phyloP scores from a whole-genome alignment of 2,113 vertebrate genomes.

The Laterallus jamaicensis region DNA sequence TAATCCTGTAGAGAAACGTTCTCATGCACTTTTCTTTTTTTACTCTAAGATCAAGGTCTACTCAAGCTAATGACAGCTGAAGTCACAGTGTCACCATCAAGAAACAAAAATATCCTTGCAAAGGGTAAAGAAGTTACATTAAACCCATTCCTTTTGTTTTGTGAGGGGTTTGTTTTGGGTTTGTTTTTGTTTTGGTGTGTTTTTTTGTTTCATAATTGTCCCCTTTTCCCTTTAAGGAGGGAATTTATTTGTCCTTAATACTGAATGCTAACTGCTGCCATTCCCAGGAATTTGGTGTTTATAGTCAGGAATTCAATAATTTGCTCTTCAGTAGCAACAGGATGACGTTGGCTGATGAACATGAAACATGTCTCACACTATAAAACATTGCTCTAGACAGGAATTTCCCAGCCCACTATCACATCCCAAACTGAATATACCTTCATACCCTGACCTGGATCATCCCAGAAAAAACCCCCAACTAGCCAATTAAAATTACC shows the following conservation, averaged over 20 bases:
- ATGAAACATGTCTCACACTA: background rate
- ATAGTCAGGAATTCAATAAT: background rate
- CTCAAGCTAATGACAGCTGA: background rate
- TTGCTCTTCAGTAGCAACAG: background rate
- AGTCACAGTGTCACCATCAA: background rate
- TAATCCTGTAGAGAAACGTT: background rate
- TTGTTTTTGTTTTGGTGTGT: no score
- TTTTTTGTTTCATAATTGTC: background rate
- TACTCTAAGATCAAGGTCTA: background rate
- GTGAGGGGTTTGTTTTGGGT: no score
- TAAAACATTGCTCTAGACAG: background rate
- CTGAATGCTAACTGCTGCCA: background rate
- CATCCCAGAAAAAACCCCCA: background rate
- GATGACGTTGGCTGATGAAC: background rate
- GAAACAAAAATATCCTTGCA: background rate
- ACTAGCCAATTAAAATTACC: no score
- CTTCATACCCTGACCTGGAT: background rate
- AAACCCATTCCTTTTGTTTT: background rate
- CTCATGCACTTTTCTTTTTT: background rate
- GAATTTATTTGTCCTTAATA: background rate
- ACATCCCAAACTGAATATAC: background rate
- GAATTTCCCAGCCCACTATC: background rate
- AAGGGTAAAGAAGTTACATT: background rate
- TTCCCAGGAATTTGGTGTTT: background rate
- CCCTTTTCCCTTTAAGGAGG: background rate